phyloP scores from a whole-genome alignment of 2,113 vertebrate genomes.

The Natator depressus region DNA sequence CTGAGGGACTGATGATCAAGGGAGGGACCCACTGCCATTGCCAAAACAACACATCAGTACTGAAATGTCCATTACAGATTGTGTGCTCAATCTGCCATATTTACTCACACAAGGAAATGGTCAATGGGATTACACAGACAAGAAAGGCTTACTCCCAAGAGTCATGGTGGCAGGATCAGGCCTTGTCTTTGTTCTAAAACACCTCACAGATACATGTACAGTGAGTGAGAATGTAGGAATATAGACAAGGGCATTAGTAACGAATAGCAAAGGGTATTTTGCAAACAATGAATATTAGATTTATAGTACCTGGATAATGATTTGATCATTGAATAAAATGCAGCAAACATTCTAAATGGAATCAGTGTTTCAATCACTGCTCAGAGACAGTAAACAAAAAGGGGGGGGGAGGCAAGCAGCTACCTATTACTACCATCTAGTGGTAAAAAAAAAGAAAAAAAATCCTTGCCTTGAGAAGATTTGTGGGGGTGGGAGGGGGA shows the following conservation, averaged over 20 bases:
- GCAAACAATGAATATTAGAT: neutral
- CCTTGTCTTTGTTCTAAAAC: neutral
- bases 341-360: constrained; percentile 1
- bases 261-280: neutral
- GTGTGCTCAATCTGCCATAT: neutral
- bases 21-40: neutral
- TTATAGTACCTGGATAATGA: neutral
- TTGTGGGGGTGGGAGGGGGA: neutral
- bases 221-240: neutral
- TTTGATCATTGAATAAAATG: neutral
- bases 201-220: neutral
- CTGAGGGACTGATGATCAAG: neutral
- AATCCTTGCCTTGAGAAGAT: neutral
- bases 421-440: constrained; percentile 81
- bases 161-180: neutral
- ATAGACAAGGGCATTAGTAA: neutral
- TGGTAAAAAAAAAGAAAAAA: constrained; percentile 63
- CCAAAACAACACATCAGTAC: neutral
- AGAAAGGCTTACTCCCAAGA: neutral
- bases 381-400: constrained; percentile 63
- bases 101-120: neutral
- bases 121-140: neutral
- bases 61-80: neutral
- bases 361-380: constrained; percentile 1
- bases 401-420: constrained; percentile 38